phyloP scores from a whole-genome alignment of 2,797 vertebrate genomes.

The Enteromius argenteus region DNA sequence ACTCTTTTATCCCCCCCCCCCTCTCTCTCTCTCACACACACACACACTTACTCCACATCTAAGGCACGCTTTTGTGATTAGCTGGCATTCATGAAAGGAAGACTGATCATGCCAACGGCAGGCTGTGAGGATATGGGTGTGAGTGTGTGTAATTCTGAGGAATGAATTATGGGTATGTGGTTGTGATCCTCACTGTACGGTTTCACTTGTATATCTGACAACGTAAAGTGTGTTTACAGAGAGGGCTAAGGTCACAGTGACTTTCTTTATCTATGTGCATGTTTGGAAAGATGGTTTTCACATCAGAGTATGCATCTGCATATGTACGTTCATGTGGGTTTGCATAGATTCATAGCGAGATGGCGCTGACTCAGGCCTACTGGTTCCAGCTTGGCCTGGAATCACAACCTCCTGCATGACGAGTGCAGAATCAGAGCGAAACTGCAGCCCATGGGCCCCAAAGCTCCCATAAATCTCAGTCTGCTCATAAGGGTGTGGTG shows the following conservation, averaged over 20 bases:
- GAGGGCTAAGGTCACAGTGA: conserved; percentile 22
- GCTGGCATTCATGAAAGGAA: conserved; percentile 55
- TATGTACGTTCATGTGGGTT: conserved; percentile 27
- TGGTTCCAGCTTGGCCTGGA: conserved; percentile 50
- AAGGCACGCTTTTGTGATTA: conserved; percentile 61
- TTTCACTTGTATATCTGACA: conserved; percentile 8
- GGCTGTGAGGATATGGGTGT: conserved; percentile 22
- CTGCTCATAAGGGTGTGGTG: conserved; percentile 50
- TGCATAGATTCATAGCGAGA: conserved; percentile 32
- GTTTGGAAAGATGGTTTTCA: conserved; percentile 31
- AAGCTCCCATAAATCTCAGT: conserved; percentile 56
- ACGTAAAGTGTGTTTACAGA: conserved; percentile 27
- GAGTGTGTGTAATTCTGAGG: not conserved
- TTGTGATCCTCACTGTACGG: conserved; percentile 17
- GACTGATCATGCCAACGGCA: conserved; percentile 27
- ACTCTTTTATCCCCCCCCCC: not conserved
- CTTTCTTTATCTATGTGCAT: conserved; percentile 28
- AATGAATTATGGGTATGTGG: conserved; percentile 44
- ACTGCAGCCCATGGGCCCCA: conserved; percentile 45
- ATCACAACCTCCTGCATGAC: conserved; percentile 52
- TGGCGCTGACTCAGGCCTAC: conserved; percentile 48
- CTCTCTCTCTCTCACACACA: not conserved
- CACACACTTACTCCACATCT: not conserved
- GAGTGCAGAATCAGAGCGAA: conserved; percentile 32
- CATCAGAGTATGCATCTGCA: conserved; percentile 32